Percentiles rank a stretch among this genome's conserved stretches.
Conservation (phyloP, 2,797 vertebrate genomes). For the Pterois miles region DNA sequence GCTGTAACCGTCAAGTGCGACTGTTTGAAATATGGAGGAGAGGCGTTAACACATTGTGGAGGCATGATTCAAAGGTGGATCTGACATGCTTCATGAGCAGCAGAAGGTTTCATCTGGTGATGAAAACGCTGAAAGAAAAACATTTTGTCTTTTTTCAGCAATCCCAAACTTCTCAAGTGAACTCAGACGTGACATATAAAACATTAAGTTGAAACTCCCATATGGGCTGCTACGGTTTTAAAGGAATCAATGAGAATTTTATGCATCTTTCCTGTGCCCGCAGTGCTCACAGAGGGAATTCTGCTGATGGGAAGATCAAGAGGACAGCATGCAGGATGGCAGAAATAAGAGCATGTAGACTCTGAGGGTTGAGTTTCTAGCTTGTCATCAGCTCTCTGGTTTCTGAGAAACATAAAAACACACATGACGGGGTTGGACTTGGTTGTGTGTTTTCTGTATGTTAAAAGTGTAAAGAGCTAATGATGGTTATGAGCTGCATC, state of each 20-base stretch:
- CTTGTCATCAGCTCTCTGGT: conserved; percentile 13
- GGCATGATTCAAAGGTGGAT: conserved; percentile 41
- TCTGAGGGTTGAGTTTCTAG: not conserved
- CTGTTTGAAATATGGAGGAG: conserved; percentile 51
- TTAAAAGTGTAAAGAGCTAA: not conserved
- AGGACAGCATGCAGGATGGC: conserved; percentile 1
- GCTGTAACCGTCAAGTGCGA: conserved; percentile 33
- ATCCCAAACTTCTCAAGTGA: conserved; percentile 2
- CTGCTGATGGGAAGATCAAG: conserved; percentile 28
- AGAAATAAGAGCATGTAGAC: conserved; percentile 31
- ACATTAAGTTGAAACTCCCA: conserved; percentile 2
- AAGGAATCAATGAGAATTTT: conserved; percentile 32
- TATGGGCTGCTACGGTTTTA: conserved; percentile 8
- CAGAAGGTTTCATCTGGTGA: conserved; percentile 18
- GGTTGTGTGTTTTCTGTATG: conserved; percentile 1
- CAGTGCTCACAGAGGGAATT: conserved; percentile 27
- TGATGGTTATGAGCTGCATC: not conserved
- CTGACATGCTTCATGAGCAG: conserved; percentile 30
- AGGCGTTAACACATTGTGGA: conserved; percentile 25
- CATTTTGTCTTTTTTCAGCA: not conserved
- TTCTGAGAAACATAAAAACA: conserved; percentile 11
- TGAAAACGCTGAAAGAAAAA: conserved; percentile 6
- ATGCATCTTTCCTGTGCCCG: conserved; percentile 21
- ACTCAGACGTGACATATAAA: not conserved
- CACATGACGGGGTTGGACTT: not conserved